Evolutionary conservation across 2,888 invertebrate species (phyloP), one percentile per base, ranked within the genome.

Genomic region (Acanthococcus lagerstroemiae): DNA sequence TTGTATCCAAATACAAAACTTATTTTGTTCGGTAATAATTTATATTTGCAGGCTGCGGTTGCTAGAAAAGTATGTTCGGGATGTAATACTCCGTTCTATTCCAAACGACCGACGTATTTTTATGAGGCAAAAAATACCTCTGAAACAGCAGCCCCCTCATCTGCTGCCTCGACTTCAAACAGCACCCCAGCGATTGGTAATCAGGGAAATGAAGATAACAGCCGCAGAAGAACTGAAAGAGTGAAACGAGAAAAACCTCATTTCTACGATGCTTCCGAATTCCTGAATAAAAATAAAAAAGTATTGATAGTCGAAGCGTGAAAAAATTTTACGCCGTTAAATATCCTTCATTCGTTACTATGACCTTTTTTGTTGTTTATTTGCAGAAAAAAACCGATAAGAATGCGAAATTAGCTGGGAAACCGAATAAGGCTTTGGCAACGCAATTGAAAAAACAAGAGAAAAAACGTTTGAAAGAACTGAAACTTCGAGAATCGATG

Each of bases 201-300:
- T 44, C 19, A 12, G 1, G 7, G n/a, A 9, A 19, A n/a, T 0
- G 63, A 63, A 27, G 66, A 57, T 7, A 56, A 30, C 68, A 77
- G 77, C 68, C 75, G 85, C 4, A 76, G 89, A 56, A 76, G 85
- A 70, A 89, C 89, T 0, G 86, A 86, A 70, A 76, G 90, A 65
- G 85, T 88, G 5, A 81, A 86, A 67, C 77, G 89, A 66, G 84
- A 87, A 19, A 87, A 88, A 72, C 88, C 88, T 1, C 86, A 89
- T 78, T 90, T 87, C 75, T 90, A 90, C 71, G 89, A 90, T 76
- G 84, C 88, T 0, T 81, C 88, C 68, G 86, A 88, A 73, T 88
- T 86, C 74, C 87, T 88, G 74, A 88, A 87, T 72, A 84, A 87
- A 74, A 67, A 61, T 7, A 68, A 68, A 55, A 69, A 63, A 55